Percentiles rank a stretch among this genome's conserved stretches.
Conservation (phyloP, 1,140 invertebrate species). For the Dendroctonus valens region DNA sequence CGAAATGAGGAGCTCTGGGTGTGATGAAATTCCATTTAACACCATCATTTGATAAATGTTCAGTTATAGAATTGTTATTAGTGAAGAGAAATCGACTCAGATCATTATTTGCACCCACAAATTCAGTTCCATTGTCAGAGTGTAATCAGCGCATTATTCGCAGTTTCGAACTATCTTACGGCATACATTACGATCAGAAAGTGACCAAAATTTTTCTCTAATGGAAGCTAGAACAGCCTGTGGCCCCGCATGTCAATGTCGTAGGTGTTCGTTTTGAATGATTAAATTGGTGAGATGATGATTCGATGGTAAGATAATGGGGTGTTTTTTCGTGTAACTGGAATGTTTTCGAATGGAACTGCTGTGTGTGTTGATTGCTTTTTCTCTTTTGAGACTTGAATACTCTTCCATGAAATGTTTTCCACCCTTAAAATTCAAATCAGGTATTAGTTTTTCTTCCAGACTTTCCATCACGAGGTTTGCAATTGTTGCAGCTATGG, state of each 20-base stretch:
- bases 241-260: constrained; percentile 37
- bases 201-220: constrained; percentile 40
- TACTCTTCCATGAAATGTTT: too few relatives aligned
- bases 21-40: constrained; percentile 20
- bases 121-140: constrained; percentile 43
- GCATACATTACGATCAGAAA: constrained; percentile 15
- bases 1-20: constrained; percentile 50
- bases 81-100: constrained; percentile 49
- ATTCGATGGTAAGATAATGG: constrained; percentile 38
- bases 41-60: constrained; percentile 16
- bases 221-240: constrained; percentile 31
- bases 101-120: constrained; percentile 38
- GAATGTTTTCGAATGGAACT: too few relatives aligned
- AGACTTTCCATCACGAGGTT: too few relatives aligned
- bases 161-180: constrained; percentile 28
- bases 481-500: too few relatives aligned
- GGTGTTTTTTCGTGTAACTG: constrained; percentile 41
- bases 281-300: constrained; percentile 36
- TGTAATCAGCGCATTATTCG: constrained; percentile 38
- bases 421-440: too few relatives aligned
- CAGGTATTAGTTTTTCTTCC: too few relatives aligned
- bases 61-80: constrained; percentile 5
- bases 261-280: constrained; percentile 33
- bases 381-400: too few relatives aligned
- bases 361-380: too few relatives aligned